Conservation (phyloP, 2,797 vertebrate genomes). For the Merluccius polli region DNA sequence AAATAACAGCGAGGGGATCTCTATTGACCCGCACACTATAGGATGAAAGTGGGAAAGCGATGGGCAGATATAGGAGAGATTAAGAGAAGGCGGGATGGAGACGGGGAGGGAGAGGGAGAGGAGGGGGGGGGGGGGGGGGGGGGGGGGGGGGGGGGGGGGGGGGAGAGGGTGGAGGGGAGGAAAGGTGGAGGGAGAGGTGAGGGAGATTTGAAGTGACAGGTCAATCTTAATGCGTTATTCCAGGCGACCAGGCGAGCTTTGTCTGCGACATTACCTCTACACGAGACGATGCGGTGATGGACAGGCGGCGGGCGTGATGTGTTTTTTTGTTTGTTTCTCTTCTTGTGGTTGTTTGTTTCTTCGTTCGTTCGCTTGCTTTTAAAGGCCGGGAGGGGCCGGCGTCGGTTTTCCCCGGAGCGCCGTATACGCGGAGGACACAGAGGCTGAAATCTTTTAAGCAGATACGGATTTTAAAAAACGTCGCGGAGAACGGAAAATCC, state of each 20-base stretch:
- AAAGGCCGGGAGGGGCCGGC: no score
- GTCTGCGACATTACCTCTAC: constrained; percentile 29
- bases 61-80: constrained; percentile 37
- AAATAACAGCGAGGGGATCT: constrained; percentile 55
- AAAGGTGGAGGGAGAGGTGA: constrained; percentile 21
- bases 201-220: constrained; percentile 61
- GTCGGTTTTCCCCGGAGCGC: no score
- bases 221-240: constrained; percentile 51
- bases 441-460: no score
- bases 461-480: no score
- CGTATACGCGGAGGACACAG: no score
- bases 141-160: constrained; percentile 26
- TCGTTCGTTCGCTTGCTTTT: no score
- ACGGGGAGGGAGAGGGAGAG: constrained; percentile 25
- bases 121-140: neutral
- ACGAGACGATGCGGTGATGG: constrained; percentile 36
- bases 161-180: constrained; percentile 23
- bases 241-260: constrained; percentile 49
- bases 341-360: no score
- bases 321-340: neutral
- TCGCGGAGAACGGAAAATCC: no score
- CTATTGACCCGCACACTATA: constrained; percentile 30
- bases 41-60: constrained; percentile 28
- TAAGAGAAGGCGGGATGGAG: constrained; percentile 16
- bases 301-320: constrained; percentile 6